Conservation (phyloP, 2,888 invertebrate species). For the Cerastoderma edule region DNA sequence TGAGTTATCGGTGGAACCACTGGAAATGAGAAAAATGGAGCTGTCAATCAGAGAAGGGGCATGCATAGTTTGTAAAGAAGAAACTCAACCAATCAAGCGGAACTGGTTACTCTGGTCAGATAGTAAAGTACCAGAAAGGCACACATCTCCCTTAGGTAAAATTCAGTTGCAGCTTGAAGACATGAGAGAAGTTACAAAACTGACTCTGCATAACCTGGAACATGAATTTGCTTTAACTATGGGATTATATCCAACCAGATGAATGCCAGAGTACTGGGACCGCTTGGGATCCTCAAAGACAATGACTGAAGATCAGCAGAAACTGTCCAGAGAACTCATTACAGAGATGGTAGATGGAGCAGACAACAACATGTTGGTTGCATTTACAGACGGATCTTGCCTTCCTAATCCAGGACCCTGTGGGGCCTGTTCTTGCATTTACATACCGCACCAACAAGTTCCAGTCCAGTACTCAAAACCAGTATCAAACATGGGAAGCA, state of each 20-base stretch:
- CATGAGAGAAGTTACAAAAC: conserved; percentile 18
- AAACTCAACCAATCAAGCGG: not conserved
- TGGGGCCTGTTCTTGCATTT: conserved; percentile 23
- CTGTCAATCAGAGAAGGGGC: conserved; percentile 20
- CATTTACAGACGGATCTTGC: not conserved
- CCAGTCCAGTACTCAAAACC: conserved; percentile 23
- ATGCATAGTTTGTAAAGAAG: conserved; percentile 14
- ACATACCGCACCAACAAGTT: not conserved
- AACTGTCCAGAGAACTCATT: not conserved
- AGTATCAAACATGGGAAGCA: conserved; percentile 25
- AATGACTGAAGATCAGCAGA: conserved; percentile 18
- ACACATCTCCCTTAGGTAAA: conserved; percentile 9
- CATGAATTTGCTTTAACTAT: not conserved
- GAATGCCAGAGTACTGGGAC: conserved; percentile 31
- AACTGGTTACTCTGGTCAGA: not conserved
- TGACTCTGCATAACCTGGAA: conserved; percentile 8
- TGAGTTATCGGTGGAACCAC: conserved; percentile 6
- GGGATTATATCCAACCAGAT: conserved; percentile 7
- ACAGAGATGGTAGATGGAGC: not conserved
- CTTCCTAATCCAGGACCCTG: conserved; percentile 24
- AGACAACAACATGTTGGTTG: not conserved
- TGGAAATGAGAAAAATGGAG: conserved; percentile 28
- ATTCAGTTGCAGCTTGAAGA: conserved; percentile 21
- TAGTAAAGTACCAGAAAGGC: not conserved
- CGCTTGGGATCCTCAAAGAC: conserved; percentile 24